A percentile compares a stretch with the other conserved stretches of the same genome.
phyloP scores from a whole-genome alignment of 2,888 invertebrate species.

The Galerucella nymphaeae region DNA sequence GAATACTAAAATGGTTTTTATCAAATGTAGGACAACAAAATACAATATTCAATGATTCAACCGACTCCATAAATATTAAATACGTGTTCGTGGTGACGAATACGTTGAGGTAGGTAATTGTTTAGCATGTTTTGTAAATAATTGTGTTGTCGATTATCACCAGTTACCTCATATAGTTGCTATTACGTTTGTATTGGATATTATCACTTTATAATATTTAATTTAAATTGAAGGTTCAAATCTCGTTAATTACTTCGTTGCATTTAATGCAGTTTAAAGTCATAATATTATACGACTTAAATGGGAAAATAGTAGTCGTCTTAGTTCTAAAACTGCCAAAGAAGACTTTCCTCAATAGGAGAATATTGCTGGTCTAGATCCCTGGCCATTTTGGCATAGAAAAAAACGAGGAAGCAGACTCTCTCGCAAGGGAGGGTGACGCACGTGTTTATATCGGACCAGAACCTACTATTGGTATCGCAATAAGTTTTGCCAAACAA shows the following conservation, averaged over 20 bases:
- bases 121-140: conserved; percentile 27
- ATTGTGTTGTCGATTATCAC: conserved; percentile 13
- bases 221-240: not conserved
- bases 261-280: not conserved
- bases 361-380: too few species aligned
- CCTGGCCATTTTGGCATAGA: too few species aligned
- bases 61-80: conserved; percentile 29
- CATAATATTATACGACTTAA: not conserved
- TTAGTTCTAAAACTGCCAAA: too few species aligned
- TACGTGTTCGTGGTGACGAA: conserved; percentile 31
- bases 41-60: conserved; percentile 20
- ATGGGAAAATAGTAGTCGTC: not conserved
- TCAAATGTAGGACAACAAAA: conserved; percentile 38
- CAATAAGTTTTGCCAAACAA: too few species aligned
- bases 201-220: not conserved
- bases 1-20: conserved; percentile 35
- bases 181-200: conserved; percentile 2
- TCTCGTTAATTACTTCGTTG: not conserved
- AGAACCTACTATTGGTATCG: too few species aligned
- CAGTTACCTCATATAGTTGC: conserved; percentile 3
- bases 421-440: too few species aligned
- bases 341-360: too few species aligned
- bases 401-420: too few species aligned
- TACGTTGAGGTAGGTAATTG: conserved; percentile 29
- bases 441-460: too few species aligned